Evolutionary conservation across 2,113 vertebrate species (phyloP).

Genomic region (Scophthalmus maximus): DNA sequence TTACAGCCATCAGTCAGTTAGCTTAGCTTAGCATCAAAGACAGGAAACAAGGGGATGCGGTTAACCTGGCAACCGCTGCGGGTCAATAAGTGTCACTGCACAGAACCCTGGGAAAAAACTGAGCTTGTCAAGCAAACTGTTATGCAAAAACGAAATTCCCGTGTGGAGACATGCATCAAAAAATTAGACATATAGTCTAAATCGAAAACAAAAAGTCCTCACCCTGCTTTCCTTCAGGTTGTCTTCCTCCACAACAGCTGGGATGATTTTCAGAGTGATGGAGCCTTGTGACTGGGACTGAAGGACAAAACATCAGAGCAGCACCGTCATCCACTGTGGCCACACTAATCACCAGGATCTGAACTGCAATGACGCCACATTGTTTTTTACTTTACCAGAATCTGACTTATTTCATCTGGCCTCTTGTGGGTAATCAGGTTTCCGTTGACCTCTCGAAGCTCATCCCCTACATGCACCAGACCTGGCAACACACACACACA

Average conservation of each 20-base stretch:
- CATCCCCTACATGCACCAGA: slow-evolving; percentile 94
- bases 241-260: slow-evolving; percentile 92
- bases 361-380: background rate
- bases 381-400: slow-evolving; percentile 85
- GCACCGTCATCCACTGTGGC: background rate
- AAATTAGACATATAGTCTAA: too few species aligned
- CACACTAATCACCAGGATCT: background rate
- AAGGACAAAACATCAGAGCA: slow-evolving; percentile 23
- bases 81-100: background rate
- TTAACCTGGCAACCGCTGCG: background rate
- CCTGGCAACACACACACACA: slow-evolving; percentile 78
- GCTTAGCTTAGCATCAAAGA: background rate
- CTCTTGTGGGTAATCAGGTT: slow-evolving; percentile 90
- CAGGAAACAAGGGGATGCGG: too few species aligned
- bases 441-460: slow-evolving; percentile 95
- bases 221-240: slow-evolving; percentile 92
- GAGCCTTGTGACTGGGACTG: slow-evolving; percentile 96
- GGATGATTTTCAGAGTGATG: slow-evolving; percentile 95
- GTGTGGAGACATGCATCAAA: too few species aligned
- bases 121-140: too few species aligned
- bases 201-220: slow-evolving; percentile 26
- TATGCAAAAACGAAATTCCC: too few species aligned
- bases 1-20: background rate
- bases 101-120: too few species aligned
- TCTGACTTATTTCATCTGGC: slow-evolving; percentile 96